phyloP scores from a whole-genome alignment of 2,797 vertebrate genomes.

The Pseudomugil tenellus region DNA sequence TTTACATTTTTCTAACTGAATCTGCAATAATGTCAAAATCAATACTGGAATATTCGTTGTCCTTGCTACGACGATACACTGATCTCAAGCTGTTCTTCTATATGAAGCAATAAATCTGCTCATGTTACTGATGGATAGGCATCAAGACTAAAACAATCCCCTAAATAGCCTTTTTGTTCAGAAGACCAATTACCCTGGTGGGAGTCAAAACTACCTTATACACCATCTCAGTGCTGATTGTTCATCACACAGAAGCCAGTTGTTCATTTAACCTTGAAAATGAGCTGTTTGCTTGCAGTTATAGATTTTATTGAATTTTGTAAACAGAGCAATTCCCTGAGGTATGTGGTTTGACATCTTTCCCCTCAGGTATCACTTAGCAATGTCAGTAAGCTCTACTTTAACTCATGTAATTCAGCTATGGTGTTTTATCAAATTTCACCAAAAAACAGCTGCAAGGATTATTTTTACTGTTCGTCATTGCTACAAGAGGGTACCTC shows the following conservation, averaged over 20 bases:
- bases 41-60: constrained; percentile 71
- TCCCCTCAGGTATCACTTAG: constrained; percentile 43
- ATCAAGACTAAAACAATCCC: constrained; percentile 59
- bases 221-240: constrained; percentile 36
- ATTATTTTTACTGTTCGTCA: constrained; percentile 30
- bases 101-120: constrained; percentile 55
- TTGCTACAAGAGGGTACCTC: constrained; percentile 21
- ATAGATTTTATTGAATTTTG: constrained; percentile 58
- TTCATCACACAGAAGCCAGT: constrained; percentile 52
- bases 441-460: constrained; percentile 46
- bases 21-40: constrained; percentile 68
- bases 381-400: constrained; percentile 56
- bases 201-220: constrained; percentile 41
- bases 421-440: constrained; percentile 44
- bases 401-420: constrained; percentile 48
- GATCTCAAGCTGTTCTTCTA: constrained; percentile 69
- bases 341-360: constrained; percentile 58
- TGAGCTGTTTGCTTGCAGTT: constrained; percentile 61
- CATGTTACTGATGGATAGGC: constrained; percentile 54
- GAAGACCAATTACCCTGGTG: constrained; percentile 66
- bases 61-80: constrained; percentile 42
- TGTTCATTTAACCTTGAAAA: constrained; percentile 71
- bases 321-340: constrained; percentile 49
- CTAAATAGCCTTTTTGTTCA: constrained; percentile 56
- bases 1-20: constrained; percentile 58